Evolutionary conservation across 2,797 vertebrate genomes (phyloP), one percentile per base, ranked within the genome.

Genomic region (Todus mexicanus): DNA sequence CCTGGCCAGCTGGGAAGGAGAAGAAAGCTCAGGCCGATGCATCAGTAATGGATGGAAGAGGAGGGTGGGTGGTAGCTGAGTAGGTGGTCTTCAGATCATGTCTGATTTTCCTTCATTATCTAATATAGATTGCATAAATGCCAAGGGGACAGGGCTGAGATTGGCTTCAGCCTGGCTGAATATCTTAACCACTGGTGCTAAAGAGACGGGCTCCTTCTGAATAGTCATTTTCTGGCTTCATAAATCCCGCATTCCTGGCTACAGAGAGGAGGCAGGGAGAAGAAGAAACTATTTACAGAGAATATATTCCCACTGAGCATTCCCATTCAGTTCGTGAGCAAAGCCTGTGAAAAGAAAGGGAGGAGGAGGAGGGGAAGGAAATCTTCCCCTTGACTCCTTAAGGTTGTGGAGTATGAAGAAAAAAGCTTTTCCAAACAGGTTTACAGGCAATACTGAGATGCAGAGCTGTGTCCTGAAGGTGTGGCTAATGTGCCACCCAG

Each of bases 281-380:
- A 89, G 88, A 85, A 83, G 81, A 90, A 96, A 91, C 92, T 94
- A 63, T 87, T 95, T 92, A 94, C 94, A 85, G 82, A 84, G 78
- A 79, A 61, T 70, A 65, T 85, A 77, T 91, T 94, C 87, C 89
- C 78, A 45, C 33, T 0, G 48, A 93, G 81, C 64, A 93, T 77
- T 95, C 84, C 57, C 84, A 27, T 74, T 17, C 35, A 56, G 50
- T 69, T 79, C 7, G 16, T 53, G 72, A 93, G 86, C 31, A 89
- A 89, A 87, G 78, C 65, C 69, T 92, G 92, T 74, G 84, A 89
- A 93, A 94, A 92, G 69, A 87, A 72, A 87, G 33, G 16, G 22
- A 23, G 4, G 9, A 12, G 10, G 66, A 70, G 57, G 69, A 76
- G 81, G 87, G 75, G 61, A 76, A 53, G 70, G 47, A 84, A 89